phyloP scores from a whole-genome alignment of 1,140 invertebrate genomes.

The Platyscapa corneri region DNA sequence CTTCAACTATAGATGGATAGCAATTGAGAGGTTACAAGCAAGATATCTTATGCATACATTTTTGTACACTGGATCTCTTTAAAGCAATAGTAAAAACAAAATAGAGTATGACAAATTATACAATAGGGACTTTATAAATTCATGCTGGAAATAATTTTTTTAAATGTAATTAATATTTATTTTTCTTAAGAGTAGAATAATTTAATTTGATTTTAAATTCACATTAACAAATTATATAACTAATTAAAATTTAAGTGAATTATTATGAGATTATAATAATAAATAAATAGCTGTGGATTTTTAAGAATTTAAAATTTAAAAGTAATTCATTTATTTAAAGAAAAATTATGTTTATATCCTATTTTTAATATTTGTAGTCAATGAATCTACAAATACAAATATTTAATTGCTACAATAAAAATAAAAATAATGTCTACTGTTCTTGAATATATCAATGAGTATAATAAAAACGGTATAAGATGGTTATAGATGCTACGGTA shows the following conservation, averaged over 20 bases:
- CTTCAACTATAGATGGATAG: neutral
- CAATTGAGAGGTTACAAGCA: neutral
- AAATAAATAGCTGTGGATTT: too few relatives aligned
- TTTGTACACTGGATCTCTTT: neutral
- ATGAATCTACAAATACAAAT: neutral
- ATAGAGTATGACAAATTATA: neutral
- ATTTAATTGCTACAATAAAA: neutral
- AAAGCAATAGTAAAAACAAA: neutral
- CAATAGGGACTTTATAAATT: neutral
- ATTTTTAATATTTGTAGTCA: neutral
- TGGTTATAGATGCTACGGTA: too few relatives aligned
- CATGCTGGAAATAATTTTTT: too few relatives aligned
- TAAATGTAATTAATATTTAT: neutral
- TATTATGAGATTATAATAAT: too few relatives aligned
- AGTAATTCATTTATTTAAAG: too few relatives aligned
- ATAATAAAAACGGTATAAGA: neutral
- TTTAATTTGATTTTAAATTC: neutral
- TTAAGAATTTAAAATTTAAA: too few relatives aligned
- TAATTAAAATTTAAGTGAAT: too few relatives aligned
- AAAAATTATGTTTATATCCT: too few relatives aligned
- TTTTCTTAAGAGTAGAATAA: neutral
- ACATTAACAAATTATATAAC: too few relatives aligned
- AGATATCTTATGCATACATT: neutral
- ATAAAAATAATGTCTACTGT: neutral
- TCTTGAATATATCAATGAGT: neutral